phyloP scores from a whole-genome alignment of 2,888 invertebrate genomes.

The Diploptera punctata region DNA sequence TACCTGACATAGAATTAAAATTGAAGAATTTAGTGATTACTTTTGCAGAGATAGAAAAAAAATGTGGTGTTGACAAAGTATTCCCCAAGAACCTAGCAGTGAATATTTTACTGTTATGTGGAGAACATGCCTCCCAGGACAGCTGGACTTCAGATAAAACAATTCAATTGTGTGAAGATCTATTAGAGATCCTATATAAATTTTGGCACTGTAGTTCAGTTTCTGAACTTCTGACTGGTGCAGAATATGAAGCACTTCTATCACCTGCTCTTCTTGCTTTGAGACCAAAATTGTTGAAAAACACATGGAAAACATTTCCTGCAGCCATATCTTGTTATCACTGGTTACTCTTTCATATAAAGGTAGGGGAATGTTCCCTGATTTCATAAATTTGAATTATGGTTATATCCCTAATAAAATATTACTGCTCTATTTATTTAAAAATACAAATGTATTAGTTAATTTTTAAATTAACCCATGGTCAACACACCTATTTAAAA shows the following conservation, averaged over 20 bases:
- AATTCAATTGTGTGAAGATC: conserved; percentile 45
- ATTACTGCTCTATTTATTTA: no score
- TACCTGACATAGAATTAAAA: conserved; percentile 47
- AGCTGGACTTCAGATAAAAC: conserved; percentile 53
- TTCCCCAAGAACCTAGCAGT: conserved; percentile 40
- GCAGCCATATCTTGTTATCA: conserved; percentile 56
- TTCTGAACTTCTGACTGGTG: conserved; percentile 41
- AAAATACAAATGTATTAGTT: no score
- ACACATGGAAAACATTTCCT: conserved; percentile 60
- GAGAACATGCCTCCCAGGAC: conserved; percentile 51
- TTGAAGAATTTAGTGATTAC: conserved; percentile 13
- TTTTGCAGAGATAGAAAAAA: no score
- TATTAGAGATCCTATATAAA: conserved; percentile 47
- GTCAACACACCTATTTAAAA: no score
- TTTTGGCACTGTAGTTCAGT: conserved; percentile 47
- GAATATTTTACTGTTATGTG: conserved; percentile 49
- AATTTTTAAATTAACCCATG: no score
- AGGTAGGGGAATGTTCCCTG: conserved; percentile 48
- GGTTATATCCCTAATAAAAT: no score
- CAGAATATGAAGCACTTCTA: conserved; percentile 42
- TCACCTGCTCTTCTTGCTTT: conserved; percentile 48
- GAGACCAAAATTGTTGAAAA: conserved; percentile 53
- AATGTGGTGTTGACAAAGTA: background rate
- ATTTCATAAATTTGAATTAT: no score
- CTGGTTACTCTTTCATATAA: conserved; percentile 55